These are phyloP conservation scores for Sialis fuliginosa DNA, from an alignment of 2,888 invertebrate genomes.

Conservation along the genomic window DNA sequence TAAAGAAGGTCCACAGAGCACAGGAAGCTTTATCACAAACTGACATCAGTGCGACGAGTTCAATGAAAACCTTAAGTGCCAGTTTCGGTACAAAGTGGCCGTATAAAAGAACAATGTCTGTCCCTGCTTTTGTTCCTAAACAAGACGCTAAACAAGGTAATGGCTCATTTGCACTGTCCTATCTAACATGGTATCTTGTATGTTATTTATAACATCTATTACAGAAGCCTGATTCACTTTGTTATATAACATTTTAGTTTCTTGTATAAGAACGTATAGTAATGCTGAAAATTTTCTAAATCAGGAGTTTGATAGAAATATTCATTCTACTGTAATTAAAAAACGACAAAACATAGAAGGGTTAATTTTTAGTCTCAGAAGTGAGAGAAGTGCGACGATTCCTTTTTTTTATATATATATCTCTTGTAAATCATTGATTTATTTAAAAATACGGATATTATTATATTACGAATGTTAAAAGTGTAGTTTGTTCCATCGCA, in stretches of 20 bases:
- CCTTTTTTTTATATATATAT: too few species aligned
- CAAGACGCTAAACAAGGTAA: slow-evolving; percentile 52
- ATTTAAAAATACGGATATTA: too few species aligned
- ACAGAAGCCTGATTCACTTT: too few species aligned
- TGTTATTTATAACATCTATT: too few species aligned
- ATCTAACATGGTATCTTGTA: too few species aligned
- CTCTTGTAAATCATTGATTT: too few species aligned
- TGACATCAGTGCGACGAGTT: slow-evolving; percentile 39
- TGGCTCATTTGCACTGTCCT: neutral
- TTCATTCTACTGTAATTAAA: neutral
- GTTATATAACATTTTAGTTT: too few species aligned
- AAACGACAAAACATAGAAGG: neutral
- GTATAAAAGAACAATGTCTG: slow-evolving; percentile 86
- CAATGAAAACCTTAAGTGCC: slow-evolving; percentile 63
- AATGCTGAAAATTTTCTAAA: too few species aligned
- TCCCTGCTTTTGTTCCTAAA: slow-evolving; percentile 66
- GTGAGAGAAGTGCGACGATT: too few species aligned
- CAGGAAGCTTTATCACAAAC: slow-evolving; percentile 71
- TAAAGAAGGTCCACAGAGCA: slow-evolving; percentile 74
- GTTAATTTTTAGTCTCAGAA: neutral
- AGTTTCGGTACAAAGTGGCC: slow-evolving; percentile 89
- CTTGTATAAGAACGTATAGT: too few species aligned
- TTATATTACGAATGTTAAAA: too few species aligned
- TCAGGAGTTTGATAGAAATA: too few species aligned
- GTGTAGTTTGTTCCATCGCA: neutral